A percentile compares a stretch with the other conserved stretches of the same genome.
Conservation (phyloP, 92 coral and sea anemone species). For the Heliopora coerulea region DNA sequence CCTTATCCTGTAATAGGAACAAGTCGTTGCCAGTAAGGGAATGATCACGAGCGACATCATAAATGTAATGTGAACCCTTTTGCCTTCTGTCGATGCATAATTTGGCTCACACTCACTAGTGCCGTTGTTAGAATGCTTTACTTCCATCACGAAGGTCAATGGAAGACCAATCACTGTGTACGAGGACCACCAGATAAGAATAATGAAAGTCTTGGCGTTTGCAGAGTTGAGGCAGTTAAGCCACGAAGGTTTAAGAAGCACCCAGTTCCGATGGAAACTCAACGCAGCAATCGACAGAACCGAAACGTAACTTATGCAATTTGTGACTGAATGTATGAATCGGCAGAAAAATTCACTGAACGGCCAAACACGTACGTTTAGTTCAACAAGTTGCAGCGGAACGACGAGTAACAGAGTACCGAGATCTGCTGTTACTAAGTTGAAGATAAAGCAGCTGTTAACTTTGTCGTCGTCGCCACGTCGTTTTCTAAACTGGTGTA, state of each 20-base stretch:
- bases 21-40: background rate
- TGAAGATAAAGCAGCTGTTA: background rate
- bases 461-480: constrained; percentile 4
- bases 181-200: background rate
- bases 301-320: constrained; percentile 5
- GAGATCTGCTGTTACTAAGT: constrained; percentile 3
- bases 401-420: background rate
- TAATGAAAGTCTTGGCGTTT: background rate
- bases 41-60: background rate
- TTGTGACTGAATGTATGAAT: background rate
- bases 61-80: background rate
- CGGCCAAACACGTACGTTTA: background rate
- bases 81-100: background rate
- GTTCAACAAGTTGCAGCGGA: background rate
- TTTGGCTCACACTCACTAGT: background rate
- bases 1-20: constrained; percentile 1
- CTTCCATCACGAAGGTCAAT: background rate
- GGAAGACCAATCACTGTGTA: background rate
- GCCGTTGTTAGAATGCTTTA: background rate
- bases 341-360: constrained; percentile 4
- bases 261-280: constrained; percentile 3
- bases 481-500: background rate
- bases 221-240: background rate
- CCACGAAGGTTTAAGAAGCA: constrained; percentile 2
- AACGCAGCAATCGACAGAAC: background rate